Conservation (phyloP, 1,140 invertebrate genomes). For the Apis florea region DNA sequence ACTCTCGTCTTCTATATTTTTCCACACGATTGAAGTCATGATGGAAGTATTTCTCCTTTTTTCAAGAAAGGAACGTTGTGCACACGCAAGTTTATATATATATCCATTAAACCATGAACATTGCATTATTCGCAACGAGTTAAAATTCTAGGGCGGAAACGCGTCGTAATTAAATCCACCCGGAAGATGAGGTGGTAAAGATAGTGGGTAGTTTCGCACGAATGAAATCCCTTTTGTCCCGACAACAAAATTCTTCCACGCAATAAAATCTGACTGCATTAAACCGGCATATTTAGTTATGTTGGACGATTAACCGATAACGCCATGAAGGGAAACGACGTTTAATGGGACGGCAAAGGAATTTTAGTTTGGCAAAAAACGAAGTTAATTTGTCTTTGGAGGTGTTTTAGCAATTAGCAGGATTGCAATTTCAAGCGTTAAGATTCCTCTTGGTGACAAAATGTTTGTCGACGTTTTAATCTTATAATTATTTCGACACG, state of each 20-base stretch:
- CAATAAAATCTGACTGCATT: not conserved
- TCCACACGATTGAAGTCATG: not conserved
- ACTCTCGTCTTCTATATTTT: not conserved
- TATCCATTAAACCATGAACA: not conserved
- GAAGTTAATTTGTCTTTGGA: not conserved
- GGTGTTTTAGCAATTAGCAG: no score
- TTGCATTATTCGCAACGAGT: not conserved
- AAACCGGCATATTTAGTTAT: not conserved
- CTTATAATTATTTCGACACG: no score
- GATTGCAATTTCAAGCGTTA: no score
- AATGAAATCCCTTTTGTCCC: not conserved
- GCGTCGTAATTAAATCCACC: not conserved
- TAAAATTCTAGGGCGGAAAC: not conserved
- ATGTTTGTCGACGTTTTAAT: no score
- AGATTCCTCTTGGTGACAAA: no score
- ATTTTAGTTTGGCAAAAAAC: not conserved
- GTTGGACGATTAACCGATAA: not conserved
- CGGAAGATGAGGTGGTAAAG: not conserved
- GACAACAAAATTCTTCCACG: not conserved
- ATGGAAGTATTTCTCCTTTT: not conserved
- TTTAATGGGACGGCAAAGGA: not conserved
- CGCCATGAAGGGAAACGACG: not conserved
- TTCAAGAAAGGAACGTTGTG: not conserved
- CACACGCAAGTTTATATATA: not conserved
- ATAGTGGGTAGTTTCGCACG: slow-evolving; percentile 5